Evolutionary conservation across 2,113 vertebrate genomes (phyloP), one percentile per base, ranked within the genome.

Genomic region (Dromas ardeola): DNA sequence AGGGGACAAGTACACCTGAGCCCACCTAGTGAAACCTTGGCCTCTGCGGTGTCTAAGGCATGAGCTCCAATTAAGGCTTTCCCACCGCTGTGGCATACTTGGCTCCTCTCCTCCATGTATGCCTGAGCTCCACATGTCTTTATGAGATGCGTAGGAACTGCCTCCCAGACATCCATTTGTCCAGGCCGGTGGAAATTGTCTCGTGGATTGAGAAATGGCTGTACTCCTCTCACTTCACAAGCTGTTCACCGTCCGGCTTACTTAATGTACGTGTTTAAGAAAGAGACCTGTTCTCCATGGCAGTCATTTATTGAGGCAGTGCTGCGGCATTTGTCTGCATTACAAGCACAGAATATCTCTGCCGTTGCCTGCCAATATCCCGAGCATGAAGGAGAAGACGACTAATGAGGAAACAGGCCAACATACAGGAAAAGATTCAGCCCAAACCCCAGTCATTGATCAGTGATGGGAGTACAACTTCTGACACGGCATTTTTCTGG

Each of bases 41-140:
- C 47, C 47, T 59, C 32, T 34, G 38, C 3, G 25, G 52, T 59
- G n/a, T 15, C 38, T 17, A 2, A 69, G 63, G 40, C 40, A 40
- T 17, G 10, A 36, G 38, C 61, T 49, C 47, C 66, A 32, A 0
- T 34, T 40, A 19, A 36, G 66, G 11, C 61, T 49, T 74, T 63
- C 71, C 47, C 19, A 13, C 32, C 20, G 61, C 42, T 2, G 6
- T 19, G 49, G 13, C 0, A 0, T 8, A 4, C 23, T 25, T 7
- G 9, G 13, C 1, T 4, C 19, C 12, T 21, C 53, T 85, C 30
- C 65, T 56, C 43, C 32, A 1, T 2, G 16, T 4, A 0, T 29
- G 38, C 86, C 29, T 10, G 21, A 77, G 53, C 53, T 26, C 56
- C 30, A 10, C 1, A 6, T 32, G 56, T 19, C 36, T 32, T 4